These are phyloP conservation scores for Puntigrus tetrazona DNA, from an alignment of 2,113 vertebrate genomes.

Conservation along the genomic window DNA sequence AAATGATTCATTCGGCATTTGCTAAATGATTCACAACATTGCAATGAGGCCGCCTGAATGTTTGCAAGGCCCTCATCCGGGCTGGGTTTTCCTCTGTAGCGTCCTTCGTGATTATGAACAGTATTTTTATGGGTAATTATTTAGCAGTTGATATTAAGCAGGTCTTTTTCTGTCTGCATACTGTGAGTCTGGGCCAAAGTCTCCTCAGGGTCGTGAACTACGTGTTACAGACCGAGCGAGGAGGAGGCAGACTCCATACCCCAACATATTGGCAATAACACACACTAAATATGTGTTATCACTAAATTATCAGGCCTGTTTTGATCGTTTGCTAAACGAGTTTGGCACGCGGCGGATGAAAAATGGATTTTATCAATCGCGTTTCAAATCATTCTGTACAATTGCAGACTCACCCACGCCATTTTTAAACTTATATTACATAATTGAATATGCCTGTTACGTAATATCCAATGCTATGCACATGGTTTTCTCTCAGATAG, in stretches of 20 bases:
- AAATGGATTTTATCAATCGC: neutral
- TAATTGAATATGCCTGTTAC: neutral
- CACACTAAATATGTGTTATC: neutral
- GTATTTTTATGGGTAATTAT: neutral
- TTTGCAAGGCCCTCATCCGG: neutral
- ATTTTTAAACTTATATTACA: neutral
- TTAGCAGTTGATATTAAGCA: conserved; percentile 17
- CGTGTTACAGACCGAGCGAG: neutral
- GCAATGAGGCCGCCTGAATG: neutral
- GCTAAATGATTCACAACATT: neutral
- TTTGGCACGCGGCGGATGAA: neutral
- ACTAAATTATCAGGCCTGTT: neutral
- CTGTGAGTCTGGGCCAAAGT: neutral
- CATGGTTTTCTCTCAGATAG: neutral
- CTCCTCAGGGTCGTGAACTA: neutral
- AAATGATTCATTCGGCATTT: neutral
- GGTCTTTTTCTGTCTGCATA: conserved; percentile 1
- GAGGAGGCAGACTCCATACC: neutral
- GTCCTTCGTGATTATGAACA: neutral
- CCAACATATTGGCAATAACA: neutral
- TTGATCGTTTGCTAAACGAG: neutral
- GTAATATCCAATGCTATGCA: neutral
- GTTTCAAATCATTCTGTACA: neutral
- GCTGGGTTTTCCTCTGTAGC: neutral
- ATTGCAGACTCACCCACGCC: neutral